Conservation (phyloP, 2,113 vertebrate genomes). For the Lepus europaeus region DNA sequence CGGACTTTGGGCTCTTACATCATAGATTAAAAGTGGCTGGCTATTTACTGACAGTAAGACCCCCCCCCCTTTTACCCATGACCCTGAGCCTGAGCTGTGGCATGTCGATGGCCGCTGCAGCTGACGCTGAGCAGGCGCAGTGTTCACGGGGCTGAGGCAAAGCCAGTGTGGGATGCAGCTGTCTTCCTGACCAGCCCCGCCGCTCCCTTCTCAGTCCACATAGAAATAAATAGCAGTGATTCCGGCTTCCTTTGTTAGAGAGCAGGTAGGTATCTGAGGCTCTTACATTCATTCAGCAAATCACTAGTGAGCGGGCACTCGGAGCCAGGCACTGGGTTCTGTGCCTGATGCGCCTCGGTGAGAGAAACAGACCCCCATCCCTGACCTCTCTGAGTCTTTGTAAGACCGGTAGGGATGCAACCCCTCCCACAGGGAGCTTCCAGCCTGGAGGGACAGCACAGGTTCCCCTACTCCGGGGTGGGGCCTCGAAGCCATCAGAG, state of each 20-base stretch:
- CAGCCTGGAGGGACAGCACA: not conserved
- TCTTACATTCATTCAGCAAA: not conserved
- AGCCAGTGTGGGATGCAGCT: rapidly evolving
- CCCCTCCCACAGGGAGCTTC: not conserved
- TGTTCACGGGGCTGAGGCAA: not conserved
- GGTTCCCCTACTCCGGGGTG: not conserved
- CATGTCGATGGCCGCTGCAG: rapidly evolving
- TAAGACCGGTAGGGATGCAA: not conserved
- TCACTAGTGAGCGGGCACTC: not conserved
- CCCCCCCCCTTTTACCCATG: not conserved
- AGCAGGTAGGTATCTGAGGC: too few species aligned
- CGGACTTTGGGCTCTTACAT: not conserved
- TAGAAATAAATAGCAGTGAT: not conserved
- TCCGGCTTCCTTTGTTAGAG: not conserved
- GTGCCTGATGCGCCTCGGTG: not conserved
- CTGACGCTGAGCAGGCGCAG: rapidly evolving
- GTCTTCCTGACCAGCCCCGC: not conserved
- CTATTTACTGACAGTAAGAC: not conserved
- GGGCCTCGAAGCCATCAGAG: not conserved
- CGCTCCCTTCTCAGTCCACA: not conserved
- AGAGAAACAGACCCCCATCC: not conserved
- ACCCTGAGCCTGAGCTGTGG: not conserved
- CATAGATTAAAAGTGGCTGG: not conserved
- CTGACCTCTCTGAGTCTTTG: not conserved
- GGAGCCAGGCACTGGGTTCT: not conserved